Base-by-base conservation (phyloP, 2,797 vertebrate genomes). In the Macropodus opercularis region DNA sequence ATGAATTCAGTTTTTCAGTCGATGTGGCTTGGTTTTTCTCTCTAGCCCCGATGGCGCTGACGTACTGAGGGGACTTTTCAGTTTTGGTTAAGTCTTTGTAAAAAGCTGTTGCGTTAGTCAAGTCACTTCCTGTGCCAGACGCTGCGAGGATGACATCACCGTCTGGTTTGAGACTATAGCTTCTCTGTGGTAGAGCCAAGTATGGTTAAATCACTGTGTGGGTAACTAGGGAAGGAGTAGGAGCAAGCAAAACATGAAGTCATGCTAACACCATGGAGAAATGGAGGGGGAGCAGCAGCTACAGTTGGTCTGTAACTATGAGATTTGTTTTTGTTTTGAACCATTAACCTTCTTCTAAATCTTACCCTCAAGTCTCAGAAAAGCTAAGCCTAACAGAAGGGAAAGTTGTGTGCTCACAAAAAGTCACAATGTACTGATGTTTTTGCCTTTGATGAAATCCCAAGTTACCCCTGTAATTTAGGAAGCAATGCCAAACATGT, bases 211-310 rank as follows among this genome's bases (percentile, higher is more conserved):
- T 87, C 80, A 86, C 81, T 84, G 81, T 82, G 74, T 23, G 55
- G 54, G 85, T 86, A 90, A 84, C 85, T 80, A 83, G 77, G 87
- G 88, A 79, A 87, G 85, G 79, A 75, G 63, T 62, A 24, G 54
- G 77, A 75, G 78, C 75, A 56, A 83, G 86, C 88, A 90, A 91
- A 91, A 86, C 59, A 89, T 87, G 84, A 77, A 87, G 85, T 89
- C 84, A 91, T 76, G 50, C 85, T 78, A 80, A 87, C 72, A 67
- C 82, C 48, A 0, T 72, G 71, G 74, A 85, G 80, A 81, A 72
- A 81, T 63, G 65, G 68, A 56, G 69, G 63, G 58, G 51, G 77
- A 54, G 65, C 48, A 53, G 60, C 53, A 63, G 67, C 69, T 69
- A 60, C 67, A 74, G 75, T 79, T 82, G 73, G 76, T 73, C 81